phyloP scores from a whole-genome alignment of 2,888 invertebrate species.

The Griposia aprilina region DNA sequence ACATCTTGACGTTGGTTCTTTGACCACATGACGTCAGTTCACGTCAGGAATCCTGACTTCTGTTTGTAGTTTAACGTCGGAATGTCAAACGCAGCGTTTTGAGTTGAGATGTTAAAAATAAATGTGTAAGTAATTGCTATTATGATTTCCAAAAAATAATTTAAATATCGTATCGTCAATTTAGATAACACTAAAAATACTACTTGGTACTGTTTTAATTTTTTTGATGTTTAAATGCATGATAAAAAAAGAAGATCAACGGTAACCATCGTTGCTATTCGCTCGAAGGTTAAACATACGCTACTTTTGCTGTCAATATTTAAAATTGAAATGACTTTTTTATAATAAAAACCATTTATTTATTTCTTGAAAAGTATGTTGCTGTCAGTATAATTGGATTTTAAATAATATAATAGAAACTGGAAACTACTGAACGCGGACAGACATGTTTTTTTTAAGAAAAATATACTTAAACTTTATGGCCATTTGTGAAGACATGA shows the following conservation, averaged over 20 bases:
- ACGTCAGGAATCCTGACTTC: constrained; percentile 10
- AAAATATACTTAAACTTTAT: constrained; percentile 5
- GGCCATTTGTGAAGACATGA: constrained; percentile 28
- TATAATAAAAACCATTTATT: constrained; percentile 11
- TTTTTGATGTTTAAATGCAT: background rate
- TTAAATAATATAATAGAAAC: constrained; percentile 32
- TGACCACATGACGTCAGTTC: constrained; percentile 18
- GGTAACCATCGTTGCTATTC: constrained; percentile 1
- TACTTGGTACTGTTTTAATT: background rate
- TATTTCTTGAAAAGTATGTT: constrained; percentile 25
- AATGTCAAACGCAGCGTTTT: constrained; percentile 18
- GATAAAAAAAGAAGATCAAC: background rate
- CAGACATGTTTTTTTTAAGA: constrained; percentile 17
- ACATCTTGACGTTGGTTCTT: constrained; percentile 22
- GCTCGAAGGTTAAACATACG: background rate
- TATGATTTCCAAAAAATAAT: constrained; percentile 27
- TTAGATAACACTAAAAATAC: background rate
- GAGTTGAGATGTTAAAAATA: constrained; percentile 11
- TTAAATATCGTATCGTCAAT: constrained; percentile 9
- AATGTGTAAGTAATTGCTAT: constrained; percentile 23
- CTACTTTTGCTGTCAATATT: constrained; percentile 24
- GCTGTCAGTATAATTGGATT: constrained; percentile 46
- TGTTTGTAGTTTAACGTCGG: constrained; percentile 14
- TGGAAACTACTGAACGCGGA: constrained; percentile 8
- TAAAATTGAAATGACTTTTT: constrained; percentile 32